A percentile compares a stretch with the other conserved stretches of the same genome.
Evolutionary conservation across 2,888 invertebrate genomes (phyloP).

Genomic region (Drosophila prostipennis): DNA sequence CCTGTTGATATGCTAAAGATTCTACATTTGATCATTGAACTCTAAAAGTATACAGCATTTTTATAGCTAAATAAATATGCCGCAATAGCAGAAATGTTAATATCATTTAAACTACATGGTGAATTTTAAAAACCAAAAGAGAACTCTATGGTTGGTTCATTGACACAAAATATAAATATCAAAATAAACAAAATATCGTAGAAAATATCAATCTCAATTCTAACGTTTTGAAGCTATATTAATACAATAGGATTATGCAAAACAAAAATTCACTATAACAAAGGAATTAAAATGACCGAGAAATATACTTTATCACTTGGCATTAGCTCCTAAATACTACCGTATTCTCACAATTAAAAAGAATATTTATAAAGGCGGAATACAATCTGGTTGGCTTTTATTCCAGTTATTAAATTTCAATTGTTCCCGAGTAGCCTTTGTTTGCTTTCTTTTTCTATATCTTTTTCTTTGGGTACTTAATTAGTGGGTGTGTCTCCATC

Average conservation of each 20-base stretch:
- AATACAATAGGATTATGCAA: neutral
- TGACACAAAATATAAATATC: neutral
- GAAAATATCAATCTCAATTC: neutral
- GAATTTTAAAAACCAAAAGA: neutral
- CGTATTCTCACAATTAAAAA: slow-evolving; percentile 5
- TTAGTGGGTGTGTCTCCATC: slow-evolving; percentile 21
- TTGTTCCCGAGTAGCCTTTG: slow-evolving; percentile 6
- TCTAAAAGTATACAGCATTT: neutral
- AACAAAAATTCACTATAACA: neutral
- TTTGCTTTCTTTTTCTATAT: slow-evolving; percentile 1
- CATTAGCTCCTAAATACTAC: neutral
- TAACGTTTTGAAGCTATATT: neutral
- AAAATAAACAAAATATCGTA: neutral
- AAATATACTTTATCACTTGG: neutral
- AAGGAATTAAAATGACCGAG: neutral
- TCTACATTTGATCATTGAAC: neutral
- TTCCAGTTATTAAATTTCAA: slow-evolving; percentile 2
- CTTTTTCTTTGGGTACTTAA: neutral
- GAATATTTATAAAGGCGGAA: neutral
- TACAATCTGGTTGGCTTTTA: neutral
- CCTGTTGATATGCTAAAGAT: neutral
- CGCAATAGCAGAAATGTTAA: neutral
- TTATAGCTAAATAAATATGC: neutral
- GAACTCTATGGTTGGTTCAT: neutral
- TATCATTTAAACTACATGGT: neutral